Base-by-base conservation (phyloP, 1,140 invertebrate species). In the Harlomillsia oculata region DNA sequence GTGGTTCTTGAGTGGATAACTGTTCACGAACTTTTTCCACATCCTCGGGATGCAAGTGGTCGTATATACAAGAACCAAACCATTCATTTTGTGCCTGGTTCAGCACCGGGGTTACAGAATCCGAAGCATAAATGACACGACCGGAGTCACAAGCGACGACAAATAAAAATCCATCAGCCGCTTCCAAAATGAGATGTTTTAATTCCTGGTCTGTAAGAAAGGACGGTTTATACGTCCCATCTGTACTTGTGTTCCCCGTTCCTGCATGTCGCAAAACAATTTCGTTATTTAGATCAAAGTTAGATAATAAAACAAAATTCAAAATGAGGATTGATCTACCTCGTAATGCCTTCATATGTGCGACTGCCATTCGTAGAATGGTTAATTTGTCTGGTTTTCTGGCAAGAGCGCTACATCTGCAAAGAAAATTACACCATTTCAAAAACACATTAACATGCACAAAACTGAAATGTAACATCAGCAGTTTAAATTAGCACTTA, bases 321-420 rank as follows among this genome's bases (percentile, higher is more conserved):
- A n/a, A n/a, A n/a, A n/a, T n/a, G n/a, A n/a, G n/a, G n/a, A n/a
- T n/a, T 50, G 13, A 72, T 75, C 77, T 71, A 92, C 89, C 91
- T 80, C 92, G 77, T 32, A 97, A 78, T 25, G 85, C 85, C 77
- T 97, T 97, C 95, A 99, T 99, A 74, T 99, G 96, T 2, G 93
- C 93, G 21, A 99, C 95, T 13, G 97, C 96, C 96, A 99, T 99
- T 66, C 96, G 80, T 34, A 99, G 80, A 70, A 99, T 99, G 57
- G 97, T 99, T 34, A 99, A 79, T 74, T 99, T 99, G 78, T 99
- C 97, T 9, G 95, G 96, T 74, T 99, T 99, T 50, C 95, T 80
- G 2, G 95, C 95, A 30, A 98, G 77, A 1, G 93, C 92, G 66
- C 87, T 93, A 25, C 61, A 63, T 16, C n/a, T n/a, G n/a, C n/a